phyloP scores from a whole-genome alignment of 2,113 vertebrate genomes.

The Tetrao urogallus region DNA sequence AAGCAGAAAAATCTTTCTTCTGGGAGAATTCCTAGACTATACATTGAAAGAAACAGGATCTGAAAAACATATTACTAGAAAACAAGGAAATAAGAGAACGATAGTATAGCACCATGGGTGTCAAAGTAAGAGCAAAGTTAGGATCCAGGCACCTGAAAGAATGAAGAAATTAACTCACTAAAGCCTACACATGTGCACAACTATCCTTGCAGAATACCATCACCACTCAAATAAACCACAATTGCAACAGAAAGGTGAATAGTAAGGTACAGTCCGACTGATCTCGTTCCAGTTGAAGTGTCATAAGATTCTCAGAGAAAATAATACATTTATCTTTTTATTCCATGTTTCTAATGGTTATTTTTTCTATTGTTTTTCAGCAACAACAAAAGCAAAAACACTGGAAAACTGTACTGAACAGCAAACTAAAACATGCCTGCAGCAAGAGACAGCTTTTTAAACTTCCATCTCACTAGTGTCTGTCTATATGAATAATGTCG shows the following conservation, averaged over 20 bases:
- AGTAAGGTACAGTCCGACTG: not conserved
- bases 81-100: not conserved
- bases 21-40: not conserved
- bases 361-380: conserved; percentile 37
- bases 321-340: not conserved
- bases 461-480: conserved; percentile 5
- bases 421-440: not conserved
- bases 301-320: not conserved
- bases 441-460: conserved; percentile 42
- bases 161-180: not conserved
- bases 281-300: not conserved
- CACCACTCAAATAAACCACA: not conserved
- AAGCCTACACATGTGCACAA: not conserved
- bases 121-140: not conserved
- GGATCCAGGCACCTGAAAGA: conserved; percentile 7
- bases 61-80: not conserved
- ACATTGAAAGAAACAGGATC: not conserved
- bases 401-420: conserved; percentile 21
- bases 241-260: not conserved
- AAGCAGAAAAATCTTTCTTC: not conserved
- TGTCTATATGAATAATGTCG: conserved; percentile 54
- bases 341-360: not conserved
- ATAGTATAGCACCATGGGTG: not conserved
- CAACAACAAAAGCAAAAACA: not conserved
- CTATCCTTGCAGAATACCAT: not conserved